Base-by-base conservation (phyloP, 2,797 vertebrate species). In the Rachycentron canadum region DNA sequence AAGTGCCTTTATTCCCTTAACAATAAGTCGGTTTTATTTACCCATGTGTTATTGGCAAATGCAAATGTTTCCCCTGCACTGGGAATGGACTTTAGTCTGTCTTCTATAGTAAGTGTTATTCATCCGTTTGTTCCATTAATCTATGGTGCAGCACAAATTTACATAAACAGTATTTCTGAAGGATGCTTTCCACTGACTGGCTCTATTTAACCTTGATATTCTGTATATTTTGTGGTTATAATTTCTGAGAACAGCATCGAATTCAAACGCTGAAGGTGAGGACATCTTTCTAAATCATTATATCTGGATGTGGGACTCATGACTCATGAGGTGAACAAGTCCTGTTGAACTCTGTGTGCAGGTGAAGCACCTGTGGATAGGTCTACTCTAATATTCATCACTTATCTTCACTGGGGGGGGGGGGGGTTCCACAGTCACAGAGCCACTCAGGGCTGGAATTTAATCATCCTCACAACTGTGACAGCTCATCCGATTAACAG, bases 401-500 rank as follows among this genome's bases (percentile, higher is more conserved):
- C 73, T 57, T 47, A 65, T 59, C 57, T 79, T n/a, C n/a, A 47
- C 53, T 32, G 28, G 32, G 19, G 10, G 52, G 65, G n/a, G 36
- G n/a, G 14, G 52, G 63, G 14, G 59, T 59, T 78, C 50, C 3
- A 10, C 67, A 62, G 71, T 72, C 83, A 63, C 77, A 73, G 23
- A 81, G 62, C 34, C 67, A 68, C 57, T 78, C 81, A 17, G 60
- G 67, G 60, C 68, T 76, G 73, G 75, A 83, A 87, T 89, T 75
- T 70, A 91, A 89, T 93, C 81, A 85, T 86, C 76, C 74, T 73
- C 80, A 68, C 69, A 76, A 88, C 85, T 66, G 76, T 74, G 84
- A 86, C 86, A 82, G 79, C 88, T 92, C 79, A 87, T 91, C 83
- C 81, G 90, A 90, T 93, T 93, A 87, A 76, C 79, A 85, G 86